Base-by-base conservation (phyloP, 1,140 invertebrate genomes). In the Aphelinus certus region DNA sequence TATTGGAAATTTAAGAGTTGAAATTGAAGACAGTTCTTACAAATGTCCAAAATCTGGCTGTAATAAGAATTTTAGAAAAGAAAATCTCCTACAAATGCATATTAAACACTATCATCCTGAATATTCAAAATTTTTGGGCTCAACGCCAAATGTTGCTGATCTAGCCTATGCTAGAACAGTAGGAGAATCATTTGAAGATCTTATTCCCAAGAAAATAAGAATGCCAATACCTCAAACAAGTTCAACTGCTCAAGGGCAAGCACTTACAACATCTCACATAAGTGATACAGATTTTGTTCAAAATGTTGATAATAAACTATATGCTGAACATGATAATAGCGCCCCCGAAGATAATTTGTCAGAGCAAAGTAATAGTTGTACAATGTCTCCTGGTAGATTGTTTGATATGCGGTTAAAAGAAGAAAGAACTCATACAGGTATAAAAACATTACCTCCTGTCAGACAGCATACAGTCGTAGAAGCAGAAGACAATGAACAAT, bases 21-120 rank as follows among this genome's bases (percentile, higher is more conserved):
- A 92, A 85, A 90, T 92, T 72, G 90, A 93, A 65, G 91, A 94
- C 55, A 93, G 92, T 79, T 87, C 92, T 7, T 92, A 93, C 60
- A 91, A 93, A 46, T 98, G 96, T 86, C 94, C 94, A 0, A 93
- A 94, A 69, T 91, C 94, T 70, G 93, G 91, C 3, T 98, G 96
- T 83, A 91, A 90, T 9, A 98, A 98, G 87, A 94, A 92, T 75
- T 97, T 97, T 84, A 89, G 96, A 42, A 97, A 96, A 83, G 95
- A 97, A 81, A 95, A 94, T 79, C 89, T 97, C 47, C 86, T 97
- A 2, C 92, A 94, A 84, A 96, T 96, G 92, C 95, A 97, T 80
- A 93, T 96, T n/a, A 96, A 96, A 79, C 95, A 96, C 85, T 96
- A 96, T 82, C 95, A 97, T 87, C 91, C 92, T 1, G 94, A 96